Percentiles rank a stretch among this genome's conserved stretches.
These are phyloP conservation scores for Ateles fusciceps DNA, from an alignment of 2,797 vertebrate species.

Conservation along the genomic window DNA sequence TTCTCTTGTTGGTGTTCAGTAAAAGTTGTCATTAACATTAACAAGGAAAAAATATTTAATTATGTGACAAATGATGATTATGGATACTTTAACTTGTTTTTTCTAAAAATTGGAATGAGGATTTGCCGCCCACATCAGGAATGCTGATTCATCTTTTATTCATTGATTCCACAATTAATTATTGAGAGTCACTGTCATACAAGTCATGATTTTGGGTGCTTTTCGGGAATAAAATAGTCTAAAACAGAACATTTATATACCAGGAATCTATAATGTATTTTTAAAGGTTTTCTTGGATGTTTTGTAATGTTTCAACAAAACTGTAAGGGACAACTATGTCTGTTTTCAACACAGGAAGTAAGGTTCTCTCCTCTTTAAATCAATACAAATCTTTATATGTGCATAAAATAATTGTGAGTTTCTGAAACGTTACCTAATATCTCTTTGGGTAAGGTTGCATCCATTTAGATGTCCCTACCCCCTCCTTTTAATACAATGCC, in stretches of 20 bases:
- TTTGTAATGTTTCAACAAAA: background rate
- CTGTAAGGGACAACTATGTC: background rate
- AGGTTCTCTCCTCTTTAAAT: background rate
- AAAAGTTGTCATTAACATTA: background rate
- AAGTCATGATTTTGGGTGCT: background rate
- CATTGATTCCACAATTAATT: background rate
- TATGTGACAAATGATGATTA: background rate
- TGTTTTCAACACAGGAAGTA: background rate
- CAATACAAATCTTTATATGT: background rate
- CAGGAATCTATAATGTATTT: background rate
- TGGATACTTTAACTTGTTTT: background rate
- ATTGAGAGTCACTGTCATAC: background rate
- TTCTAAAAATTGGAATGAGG: background rate
- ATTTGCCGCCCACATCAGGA: background rate
- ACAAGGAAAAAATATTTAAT: background rate
- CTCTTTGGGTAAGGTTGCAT: background rate
- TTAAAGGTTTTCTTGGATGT: background rate
- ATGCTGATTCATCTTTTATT: background rate
- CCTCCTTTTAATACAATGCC: background rate
- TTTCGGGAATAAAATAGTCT: background rate
- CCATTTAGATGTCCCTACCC: background rate
- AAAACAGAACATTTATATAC: background rate
- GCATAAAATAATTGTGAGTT: background rate
- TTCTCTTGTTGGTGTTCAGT: background rate
- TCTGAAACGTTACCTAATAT: background rate